A percentile compares a stretch with the other conserved stretches of the same genome.
Conservation (phyloP, 1,140 invertebrate genomes). For the Pinna nobilis region DNA sequence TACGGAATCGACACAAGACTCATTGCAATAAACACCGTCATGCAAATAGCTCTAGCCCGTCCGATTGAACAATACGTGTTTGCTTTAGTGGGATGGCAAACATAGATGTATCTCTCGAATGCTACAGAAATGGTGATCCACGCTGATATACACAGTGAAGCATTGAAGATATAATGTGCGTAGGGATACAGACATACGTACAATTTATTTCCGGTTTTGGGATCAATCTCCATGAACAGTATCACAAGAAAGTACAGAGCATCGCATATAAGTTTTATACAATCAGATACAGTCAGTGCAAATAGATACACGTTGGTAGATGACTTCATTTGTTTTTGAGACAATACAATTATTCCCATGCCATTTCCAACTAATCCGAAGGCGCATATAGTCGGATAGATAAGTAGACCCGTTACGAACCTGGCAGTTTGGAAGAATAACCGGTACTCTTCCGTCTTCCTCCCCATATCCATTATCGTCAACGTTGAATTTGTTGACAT, state of each 20-base stretch:
- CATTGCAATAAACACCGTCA: slow-evolving; percentile 64
- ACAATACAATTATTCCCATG: slow-evolving; percentile 84
- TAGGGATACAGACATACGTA: slow-evolving; percentile 69
- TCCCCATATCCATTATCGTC: too few relatives aligned
- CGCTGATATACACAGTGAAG: slow-evolving; percentile 79
- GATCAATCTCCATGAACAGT: slow-evolving; percentile 69
- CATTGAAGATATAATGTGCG: slow-evolving; percentile 71
- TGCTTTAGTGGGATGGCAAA: slow-evolving; percentile 92
- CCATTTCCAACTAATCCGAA: slow-evolving; percentile 84
- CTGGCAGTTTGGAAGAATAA: slow-evolving; percentile 65
- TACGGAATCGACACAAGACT: slow-evolving; percentile 66
- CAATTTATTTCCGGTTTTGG: slow-evolving; percentile 56
- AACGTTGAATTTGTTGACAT: too few relatives aligned
- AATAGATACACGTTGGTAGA: slow-evolving; percentile 86
- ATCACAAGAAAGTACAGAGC: slow-evolving; percentile 82
- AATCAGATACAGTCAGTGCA: slow-evolving; percentile 84
- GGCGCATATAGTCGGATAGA: slow-evolving; percentile 82
- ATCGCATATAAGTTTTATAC: slow-evolving; percentile 83
- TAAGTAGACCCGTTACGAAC: slow-evolving; percentile 73
- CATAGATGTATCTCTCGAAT: slow-evolving; percentile 94
- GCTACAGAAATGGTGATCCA: slow-evolving; percentile 96
- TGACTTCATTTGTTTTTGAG: slow-evolving; percentile 82
- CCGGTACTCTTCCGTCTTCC: slow-evolving; percentile 45
- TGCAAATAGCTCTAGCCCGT: slow-evolving; percentile 55
- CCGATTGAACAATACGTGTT: slow-evolving; percentile 86